Base-by-base conservation (phyloP, 2,113 vertebrate species). In the Myotis davidii region DNA sequence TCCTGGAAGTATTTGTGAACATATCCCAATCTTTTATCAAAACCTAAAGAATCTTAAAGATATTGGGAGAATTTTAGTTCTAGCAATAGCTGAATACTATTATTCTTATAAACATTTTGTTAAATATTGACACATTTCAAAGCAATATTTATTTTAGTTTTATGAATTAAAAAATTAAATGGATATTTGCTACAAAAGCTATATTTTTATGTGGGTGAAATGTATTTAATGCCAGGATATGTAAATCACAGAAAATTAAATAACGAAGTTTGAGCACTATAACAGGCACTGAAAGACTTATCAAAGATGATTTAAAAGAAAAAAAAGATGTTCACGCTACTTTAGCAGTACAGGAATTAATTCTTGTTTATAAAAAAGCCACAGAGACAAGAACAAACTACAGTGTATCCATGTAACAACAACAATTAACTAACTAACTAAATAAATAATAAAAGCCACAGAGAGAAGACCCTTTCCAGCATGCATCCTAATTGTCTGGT, bases 91-190 rank as follows among this genome's bases (percentile, higher is more conserved):
- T 65, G 48, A 92, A 77, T n/a, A 6, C 18, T 52, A 92, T 83
- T 94, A 96, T 76, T 85, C 91, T 79, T 78, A 92, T 39, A 90
- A 83, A 72, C 37, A 84, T 54, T 91, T 61, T 96, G 88, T 96
- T 94, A 97, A 96, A 94, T 85, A 98, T 84, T 86, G 96, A 96
- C 86, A 96, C 93, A 96, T 96, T 97, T 97, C 96, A 98, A 98
- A 97, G 94, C 92, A 87, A 9, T 39, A 94, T 97, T 87, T 79
- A 90, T 94, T 93, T 96, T 97, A 97, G 95, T 97, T 98, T 78
- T 96, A 64, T 70, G 5, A 94, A 84, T 42, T 76, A n/a, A 73
- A 94, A 94, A 64, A 61, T 74, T 64, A 82, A 87, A 54, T 7
- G 25, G 76, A 18, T 48, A 39, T 67, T 50, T 91, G n/a, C 85